Base-by-base conservation (phyloP, 2,888 invertebrate genomes). In the Drosophila nr. medialis region DNA sequence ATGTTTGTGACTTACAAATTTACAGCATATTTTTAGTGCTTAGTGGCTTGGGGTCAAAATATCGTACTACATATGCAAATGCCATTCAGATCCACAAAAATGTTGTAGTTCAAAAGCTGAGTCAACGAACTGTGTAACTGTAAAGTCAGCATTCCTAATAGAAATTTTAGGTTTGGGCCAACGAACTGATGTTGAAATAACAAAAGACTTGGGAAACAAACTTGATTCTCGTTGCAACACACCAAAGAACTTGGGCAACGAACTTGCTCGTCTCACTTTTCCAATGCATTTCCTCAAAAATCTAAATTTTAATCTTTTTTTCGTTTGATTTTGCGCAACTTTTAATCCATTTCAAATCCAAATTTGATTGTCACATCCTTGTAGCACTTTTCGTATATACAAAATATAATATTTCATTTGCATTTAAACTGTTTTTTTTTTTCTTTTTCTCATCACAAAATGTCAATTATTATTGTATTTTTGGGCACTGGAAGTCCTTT, bases 401-500 rank as follows among this genome's bases (percentile, higher is more conserved):
- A 34, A 34, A 34, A 36, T 21, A 18, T 71, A 48, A 38, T 56
- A 38, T 29, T 40, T n/a, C 13, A 29, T 30, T 32, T 64, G n/a
- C n/a, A n/a, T 45, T 8, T 34, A 24, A 15, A 32, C 13, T 51
- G 13, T 53, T 21, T 10, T 56, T 21, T 21, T 51, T 51, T 30
- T n/a, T n/a, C n/a, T n/a, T 68, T 21, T 51, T 51, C 32, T 42
- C 38, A 42, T 34, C 72, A 75, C 77, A 64, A 51, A 65, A 42
- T 62, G 54, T 72, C 53, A 67, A 45, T n/a, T 55, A 3, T 55
- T 30, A 21, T 64, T 63, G 60, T 45, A 18, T 21, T 24, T 32
- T 36, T 61, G n/a, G 18, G 18, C 73, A 68, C 73, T 68, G 40
- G 63, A 68, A 83, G 76, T 83, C 86, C 86, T 81, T 83, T 53